Conservation (phyloP, 1,140 invertebrate genomes). For the Drosophila sp. region DNA sequence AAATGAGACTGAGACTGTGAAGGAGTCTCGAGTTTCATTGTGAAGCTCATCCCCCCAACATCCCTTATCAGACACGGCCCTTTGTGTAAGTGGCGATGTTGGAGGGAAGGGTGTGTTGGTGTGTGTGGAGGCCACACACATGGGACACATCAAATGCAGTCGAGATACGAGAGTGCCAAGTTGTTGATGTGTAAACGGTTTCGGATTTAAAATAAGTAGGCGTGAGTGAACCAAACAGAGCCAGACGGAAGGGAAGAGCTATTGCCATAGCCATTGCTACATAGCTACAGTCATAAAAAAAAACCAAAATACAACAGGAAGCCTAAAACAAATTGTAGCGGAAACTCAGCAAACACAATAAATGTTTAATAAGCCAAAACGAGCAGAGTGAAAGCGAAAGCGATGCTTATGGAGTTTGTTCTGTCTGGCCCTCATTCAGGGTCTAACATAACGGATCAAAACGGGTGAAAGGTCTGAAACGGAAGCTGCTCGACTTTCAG, state of each 20-base stretch:
- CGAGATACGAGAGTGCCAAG: constrained; percentile 55
- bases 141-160: constrained; percentile 50
- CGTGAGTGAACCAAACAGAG: constrained; percentile 3
- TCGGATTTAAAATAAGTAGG: constrained; percentile 55
- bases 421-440: neutral
- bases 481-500: constrained; percentile 35
- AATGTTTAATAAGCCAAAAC: constrained; percentile 76
- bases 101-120: neutral
- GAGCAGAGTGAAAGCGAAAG: constrained; percentile 40
- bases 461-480: constrained; percentile 16
- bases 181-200: constrained; percentile 59
- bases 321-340: constrained; percentile 70
- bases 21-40: constrained; percentile 7
- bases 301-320: constrained; percentile 44
- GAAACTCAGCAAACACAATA: constrained; percentile 74
- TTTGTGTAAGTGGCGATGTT: constrained; percentile 41
- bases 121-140: constrained; percentile 40
- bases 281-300: constrained; percentile 18
- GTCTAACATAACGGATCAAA: neutral
- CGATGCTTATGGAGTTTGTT: constrained; percentile 1
- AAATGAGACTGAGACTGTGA: neutral
- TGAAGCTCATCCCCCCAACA: constrained; percentile 3
- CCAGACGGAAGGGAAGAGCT: neutral
- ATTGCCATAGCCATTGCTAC: neutral
- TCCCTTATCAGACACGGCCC: constrained; percentile 1